Evolutionary conservation across 2,888 invertebrate genomes (phyloP).

Genomic region (Dryomyza anilis): DNA sequence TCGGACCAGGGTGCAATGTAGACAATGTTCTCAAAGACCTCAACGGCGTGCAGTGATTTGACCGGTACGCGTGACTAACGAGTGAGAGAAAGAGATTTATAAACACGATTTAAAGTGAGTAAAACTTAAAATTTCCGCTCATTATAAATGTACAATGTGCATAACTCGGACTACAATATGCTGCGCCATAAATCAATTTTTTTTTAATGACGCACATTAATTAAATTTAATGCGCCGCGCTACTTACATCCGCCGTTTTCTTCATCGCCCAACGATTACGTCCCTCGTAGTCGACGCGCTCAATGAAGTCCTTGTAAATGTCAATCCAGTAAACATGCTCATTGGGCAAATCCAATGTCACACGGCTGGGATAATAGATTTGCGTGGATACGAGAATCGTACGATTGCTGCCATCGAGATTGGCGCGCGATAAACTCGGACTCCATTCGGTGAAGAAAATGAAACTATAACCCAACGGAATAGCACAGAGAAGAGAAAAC

Average conservation of each 20-base stretch:
- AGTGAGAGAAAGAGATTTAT: background rate
- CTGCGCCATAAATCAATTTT: too few relatives aligned
- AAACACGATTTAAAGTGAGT: background rate
- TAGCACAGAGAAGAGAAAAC: slow-evolving; percentile 12
- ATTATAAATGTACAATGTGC: too few relatives aligned
- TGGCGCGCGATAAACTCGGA: slow-evolving; percentile 66
- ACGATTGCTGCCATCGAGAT: slow-evolving; percentile 70
- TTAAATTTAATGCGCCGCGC: background rate
- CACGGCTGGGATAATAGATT: slow-evolving; percentile 78
- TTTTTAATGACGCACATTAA: background rate
- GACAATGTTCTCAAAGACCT: slow-evolving; percentile 74
- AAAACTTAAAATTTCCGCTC: background rate
- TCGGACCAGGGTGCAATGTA: slow-evolving; percentile 77
- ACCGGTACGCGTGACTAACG: slow-evolving; percentile 49
- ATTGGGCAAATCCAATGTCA: slow-evolving; percentile 74
- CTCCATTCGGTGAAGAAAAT: slow-evolving; percentile 84
- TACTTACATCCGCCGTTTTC: slow-evolving; percentile 54
- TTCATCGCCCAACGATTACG: slow-evolving; percentile 64
- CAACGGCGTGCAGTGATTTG: slow-evolving; percentile 69
- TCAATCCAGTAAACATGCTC: slow-evolving; percentile 81
- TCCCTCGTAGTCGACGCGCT: slow-evolving; percentile 79
- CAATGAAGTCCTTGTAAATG: slow-evolving; percentile 78
- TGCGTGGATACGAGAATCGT: slow-evolving; percentile 68
- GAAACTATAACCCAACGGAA: slow-evolving; percentile 60
- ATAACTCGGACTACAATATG: too few relatives aligned